Evolutionary conservation across 1,140 invertebrate genomes (phyloP), one percentile per base, ranked within the genome.

Genomic region (Lepidurus apus): DNA sequence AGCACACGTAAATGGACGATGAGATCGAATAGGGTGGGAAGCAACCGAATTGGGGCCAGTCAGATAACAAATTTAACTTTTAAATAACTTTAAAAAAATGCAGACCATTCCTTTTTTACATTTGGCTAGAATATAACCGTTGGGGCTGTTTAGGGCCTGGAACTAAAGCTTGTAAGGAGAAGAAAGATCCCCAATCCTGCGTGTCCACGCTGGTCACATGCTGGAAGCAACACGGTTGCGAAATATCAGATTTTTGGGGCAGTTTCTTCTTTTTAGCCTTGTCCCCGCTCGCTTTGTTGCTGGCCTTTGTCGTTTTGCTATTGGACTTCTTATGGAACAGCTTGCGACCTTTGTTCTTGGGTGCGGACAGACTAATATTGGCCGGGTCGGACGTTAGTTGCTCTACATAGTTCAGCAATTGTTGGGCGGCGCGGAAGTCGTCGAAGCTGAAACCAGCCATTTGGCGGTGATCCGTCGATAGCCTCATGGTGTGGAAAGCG

Each of bases 201-300:
- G 88, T 86, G 79, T 93, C 92, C 11, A 95, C 90, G 80, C 90
- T 93, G 42, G 92, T 94, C 74, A 95, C 90, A 83, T 95, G 94
- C 78, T 94, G 91, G 84, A 95, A 95, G 82, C 93, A 93, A 84
- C 93, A 95, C 0, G 94, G 94, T 82, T 91, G 89, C 13, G 93
- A 95, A 80, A 95, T 95, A 83, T 95, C 92, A 74, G 88, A 89
- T 84, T 95, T 95, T 84, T 85, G 76, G 81, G 82, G 42, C 11
- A 81, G 85, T 74, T 78, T 80, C 77, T 77, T 82, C 78, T 81
- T 83, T 75, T 81, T 82, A 77, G 82, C 79, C 10, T 34, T 13
- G 78, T 73, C 74, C 83, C 77, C 80, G 77, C 53, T 81, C 81
- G 75, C 81, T 82, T 53, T 83, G 7, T 13, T 24, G 26, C 10